phyloP scores from a whole-genome alignment of 2,113 vertebrate genomes.

The Pelvicachromis taeniatus region DNA sequence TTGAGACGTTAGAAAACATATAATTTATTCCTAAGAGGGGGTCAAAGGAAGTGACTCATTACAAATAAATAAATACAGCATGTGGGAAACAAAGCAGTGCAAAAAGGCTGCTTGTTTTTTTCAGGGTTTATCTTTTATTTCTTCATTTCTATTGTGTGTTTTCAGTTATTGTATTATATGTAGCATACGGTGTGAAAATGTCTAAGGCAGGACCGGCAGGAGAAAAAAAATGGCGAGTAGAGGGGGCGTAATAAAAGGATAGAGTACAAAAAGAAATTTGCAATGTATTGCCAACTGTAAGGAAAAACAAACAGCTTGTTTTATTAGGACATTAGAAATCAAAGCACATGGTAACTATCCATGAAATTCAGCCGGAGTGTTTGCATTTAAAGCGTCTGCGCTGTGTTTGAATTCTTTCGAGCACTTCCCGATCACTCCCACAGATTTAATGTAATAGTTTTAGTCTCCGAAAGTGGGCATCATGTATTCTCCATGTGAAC shows the following conservation, averaged over 20 bases:
- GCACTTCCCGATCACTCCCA: background rate
- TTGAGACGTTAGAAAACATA: background rate
- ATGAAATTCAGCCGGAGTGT: background rate
- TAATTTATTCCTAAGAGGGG: background rate
- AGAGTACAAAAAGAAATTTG: background rate
- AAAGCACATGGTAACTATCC: background rate
- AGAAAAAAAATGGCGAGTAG: background rate
- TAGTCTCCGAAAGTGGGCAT: background rate
- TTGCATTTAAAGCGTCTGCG: background rate
- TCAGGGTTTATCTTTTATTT: too few species aligned
- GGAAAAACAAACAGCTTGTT: background rate
- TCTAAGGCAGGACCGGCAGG: background rate
- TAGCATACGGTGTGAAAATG: background rate
- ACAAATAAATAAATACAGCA: background rate
- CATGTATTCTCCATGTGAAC: background rate
- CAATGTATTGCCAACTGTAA: background rate
- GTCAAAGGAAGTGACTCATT: conserved; percentile 22
- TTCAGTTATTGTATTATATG: background rate
- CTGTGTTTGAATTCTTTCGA: background rate
- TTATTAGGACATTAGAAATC: background rate
- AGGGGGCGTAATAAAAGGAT: background rate
- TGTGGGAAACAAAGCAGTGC: background rate
- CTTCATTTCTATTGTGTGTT: too few species aligned
- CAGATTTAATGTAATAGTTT: background rate
- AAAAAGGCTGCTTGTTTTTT: background rate